Base-by-base conservation (phyloP, 2,113 vertebrate species). In the Sphyrna mokarran region DNA sequence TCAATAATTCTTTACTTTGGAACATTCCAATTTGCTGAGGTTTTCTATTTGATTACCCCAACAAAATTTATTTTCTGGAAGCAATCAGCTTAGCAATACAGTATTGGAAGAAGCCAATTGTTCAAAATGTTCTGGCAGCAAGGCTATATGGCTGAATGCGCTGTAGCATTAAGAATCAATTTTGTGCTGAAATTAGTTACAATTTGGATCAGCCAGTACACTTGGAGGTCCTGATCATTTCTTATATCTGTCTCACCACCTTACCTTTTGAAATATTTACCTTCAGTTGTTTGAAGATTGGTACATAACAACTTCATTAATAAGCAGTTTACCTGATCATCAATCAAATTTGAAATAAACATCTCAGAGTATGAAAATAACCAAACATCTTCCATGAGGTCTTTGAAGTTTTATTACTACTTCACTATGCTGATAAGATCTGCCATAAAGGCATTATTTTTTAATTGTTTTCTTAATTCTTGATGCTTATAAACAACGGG, bases 71-170 rank as follows among this genome's bases (percentile, higher is more conserved):
- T 48, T 69, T 70, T 69, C 66, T 69, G 23, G 93, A 94, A 94
- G 68, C 10, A 43, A 94, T 48, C 93, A 94, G 93, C 18, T 94
- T 94, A 70, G 37, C 8, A 68, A 66, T 40, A 68, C 33, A 66
- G n/a, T 66, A 63, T 16, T 93, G 54, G 58, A 93, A 93, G 61
- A 93, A 94, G 68, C 20, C 37, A 94, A 26, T 94, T 94, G 37
- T 70, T 48, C 40, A 72, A 61, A 94, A 94, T 94, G 23, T 94
- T 43, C 68, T 94, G 93, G 63, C 37, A 94, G 68, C 40, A 70
- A 29, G 26, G 66, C 14, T 94, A 22, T 70, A 37, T 70, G 91
- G 68, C 7, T 94, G 93, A 43, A 94, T 70, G 66, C 37, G 26
- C 23, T 94, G 37, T 43, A 70, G 93, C 68, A 70, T 26, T 70